Evolutionary conservation across 2,113 vertebrate genomes (phyloP), one percentile per base, ranked within the genome.

Genomic region (Narcine bancroftii): DNA sequence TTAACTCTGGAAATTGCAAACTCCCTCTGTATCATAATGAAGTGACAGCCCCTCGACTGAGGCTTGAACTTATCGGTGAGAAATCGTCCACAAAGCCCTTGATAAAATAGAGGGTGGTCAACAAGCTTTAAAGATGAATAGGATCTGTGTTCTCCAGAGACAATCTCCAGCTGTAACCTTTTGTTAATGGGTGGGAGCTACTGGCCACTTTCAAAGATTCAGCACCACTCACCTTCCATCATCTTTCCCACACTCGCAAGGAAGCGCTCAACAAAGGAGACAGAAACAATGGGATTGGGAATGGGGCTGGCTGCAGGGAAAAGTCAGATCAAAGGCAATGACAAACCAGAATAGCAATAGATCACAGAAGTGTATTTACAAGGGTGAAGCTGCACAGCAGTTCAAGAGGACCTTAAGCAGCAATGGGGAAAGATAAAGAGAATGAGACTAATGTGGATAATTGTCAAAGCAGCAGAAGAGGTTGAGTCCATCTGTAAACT

Each of bases 321-420:
- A 60, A 21, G 21, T 87, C 50, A 60, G 81, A 60, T 60, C 81
- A 60, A 60, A 83, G 79, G 47, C 79, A 83, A 15, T 33, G 79
- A 83, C 11, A 83, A 83, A 83, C 24, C 47, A 53, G 26, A 53
- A 56, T 13, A 29, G 50, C 47, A 53, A 53, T 53, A 81, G 77
- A 42, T 81, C 7, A 5, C 42, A 81, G 77, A 81, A 47, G 45
- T 81, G 45, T 6, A 50, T 50, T 29, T 81, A 45, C 11, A 50
- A 9, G 47, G 53, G 47, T 33, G 79, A 83, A 83, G 47, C 79
- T 53, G 79, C 50, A 53, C 47, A 83, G 26, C 26, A 15, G 79
- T 83, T 83, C 79, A 83, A 83, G 79, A 53, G 79, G 79, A 47
- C 47, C 79, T 83, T 83, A 83, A 83, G 29, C 33, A 56, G 79